Evolutionary conservation across 53 echinoderm and acorn worm species (phyloP).

Genomic region (Temnopleurus reevesii): DNA sequence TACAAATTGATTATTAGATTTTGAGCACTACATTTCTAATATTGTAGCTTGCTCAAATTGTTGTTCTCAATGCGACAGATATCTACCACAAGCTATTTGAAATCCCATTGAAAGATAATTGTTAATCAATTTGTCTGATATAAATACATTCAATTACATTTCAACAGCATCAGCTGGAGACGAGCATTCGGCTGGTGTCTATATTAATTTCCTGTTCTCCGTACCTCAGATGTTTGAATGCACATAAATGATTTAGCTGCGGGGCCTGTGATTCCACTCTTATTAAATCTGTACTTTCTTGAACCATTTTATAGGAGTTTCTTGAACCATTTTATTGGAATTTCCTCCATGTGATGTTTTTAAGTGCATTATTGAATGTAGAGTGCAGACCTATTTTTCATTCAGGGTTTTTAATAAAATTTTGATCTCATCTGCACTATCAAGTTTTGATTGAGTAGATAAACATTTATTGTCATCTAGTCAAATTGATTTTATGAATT

Average conservation of each 20-base stretch:
- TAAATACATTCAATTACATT: background rate
- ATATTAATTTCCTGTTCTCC: slow-evolving; percentile 25
- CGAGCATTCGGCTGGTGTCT: background rate
- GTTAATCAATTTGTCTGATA: slow-evolving; percentile 4
- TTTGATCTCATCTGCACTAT: no score
- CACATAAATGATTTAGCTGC: background rate
- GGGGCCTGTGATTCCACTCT: background rate
- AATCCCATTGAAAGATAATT: background rate
- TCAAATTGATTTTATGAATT: no score
- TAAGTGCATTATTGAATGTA: no score
- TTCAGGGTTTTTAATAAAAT: no score
- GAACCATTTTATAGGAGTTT: no score
- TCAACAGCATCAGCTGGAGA: background rate
- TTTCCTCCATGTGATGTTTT: no score
- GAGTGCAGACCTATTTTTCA: no score
- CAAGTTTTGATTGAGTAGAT: no score
- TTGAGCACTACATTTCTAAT: background rate
- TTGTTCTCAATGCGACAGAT: background rate
- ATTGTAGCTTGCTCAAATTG: background rate
- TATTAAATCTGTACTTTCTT: slow-evolving; percentile 30
- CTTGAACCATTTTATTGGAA: no score
- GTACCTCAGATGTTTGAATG: background rate
- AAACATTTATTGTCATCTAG: no score
- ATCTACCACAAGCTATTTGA: background rate
- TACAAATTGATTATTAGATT: no score